These are phyloP conservation scores for Leucopsar rothschildi DNA, from an alignment of 2,113 vertebrate genomes.

Conservation along the genomic window DNA sequence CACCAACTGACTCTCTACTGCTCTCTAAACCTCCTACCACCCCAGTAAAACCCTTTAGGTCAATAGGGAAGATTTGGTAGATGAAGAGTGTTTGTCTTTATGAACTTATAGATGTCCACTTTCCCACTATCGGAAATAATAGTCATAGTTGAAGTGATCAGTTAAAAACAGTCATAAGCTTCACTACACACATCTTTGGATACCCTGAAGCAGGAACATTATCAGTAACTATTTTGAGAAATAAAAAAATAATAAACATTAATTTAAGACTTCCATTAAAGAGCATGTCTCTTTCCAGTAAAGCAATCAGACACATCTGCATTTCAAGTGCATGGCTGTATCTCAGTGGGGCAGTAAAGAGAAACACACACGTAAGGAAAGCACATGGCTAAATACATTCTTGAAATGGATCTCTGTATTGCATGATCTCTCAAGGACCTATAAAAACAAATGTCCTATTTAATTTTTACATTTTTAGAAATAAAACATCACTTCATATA, in stretches of 20 bases:
- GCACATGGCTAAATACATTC: background rate
- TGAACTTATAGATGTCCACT: background rate
- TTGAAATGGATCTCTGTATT: background rate
- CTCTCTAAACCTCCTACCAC: accelerated
- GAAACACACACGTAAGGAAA: background rate
- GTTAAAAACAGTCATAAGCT: background rate
- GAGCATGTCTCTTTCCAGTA: background rate
- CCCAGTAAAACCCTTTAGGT: background rate
- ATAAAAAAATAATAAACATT: background rate
- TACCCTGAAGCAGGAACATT: background rate
- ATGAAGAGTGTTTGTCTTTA: background rate
- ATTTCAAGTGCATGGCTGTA: background rate
- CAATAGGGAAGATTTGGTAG: background rate
- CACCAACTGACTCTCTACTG: accelerated
- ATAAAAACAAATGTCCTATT: background rate
- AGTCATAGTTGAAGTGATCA: background rate
- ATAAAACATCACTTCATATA: background rate
- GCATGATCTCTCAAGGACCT: background rate
- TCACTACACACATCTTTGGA: background rate
- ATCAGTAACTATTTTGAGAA: background rate
- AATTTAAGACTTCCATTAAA: background rate
- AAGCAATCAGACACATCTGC: background rate
- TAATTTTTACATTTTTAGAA: background rate
- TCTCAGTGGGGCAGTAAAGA: background rate
- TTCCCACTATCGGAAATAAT: background rate